These are phyloP conservation scores for Aphyosemion australe DNA, from an alignment of 2,113 vertebrate species.

Conservation along the genomic window DNA sequence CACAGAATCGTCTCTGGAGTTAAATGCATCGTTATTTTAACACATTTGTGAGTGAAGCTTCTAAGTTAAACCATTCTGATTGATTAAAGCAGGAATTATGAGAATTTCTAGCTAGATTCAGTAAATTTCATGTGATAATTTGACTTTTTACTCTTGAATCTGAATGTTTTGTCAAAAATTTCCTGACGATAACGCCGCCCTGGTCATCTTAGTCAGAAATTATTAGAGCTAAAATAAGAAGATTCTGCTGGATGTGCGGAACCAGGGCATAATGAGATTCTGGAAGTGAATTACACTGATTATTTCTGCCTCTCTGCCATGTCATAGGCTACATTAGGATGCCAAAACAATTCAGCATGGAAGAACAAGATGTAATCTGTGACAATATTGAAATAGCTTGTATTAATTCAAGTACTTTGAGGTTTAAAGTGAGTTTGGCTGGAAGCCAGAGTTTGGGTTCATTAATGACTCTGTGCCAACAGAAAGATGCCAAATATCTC, in stretches of 20 bases:
- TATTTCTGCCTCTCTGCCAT: constrained; percentile 53
- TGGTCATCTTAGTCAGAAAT: background rate
- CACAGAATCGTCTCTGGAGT: background rate
- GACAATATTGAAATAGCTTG: constrained; percentile 14
- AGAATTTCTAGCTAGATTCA: too few relatives aligned
- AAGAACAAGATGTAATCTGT: constrained; percentile 24
- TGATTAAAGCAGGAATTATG: too few relatives aligned
- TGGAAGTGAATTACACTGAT: constrained; percentile 54
- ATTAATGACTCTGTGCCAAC: background rate
- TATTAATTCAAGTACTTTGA: background rate
- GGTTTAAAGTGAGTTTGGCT: too few relatives aligned
- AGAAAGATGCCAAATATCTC: background rate
- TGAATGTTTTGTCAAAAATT: too few relatives aligned
- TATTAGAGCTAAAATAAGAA: background rate
- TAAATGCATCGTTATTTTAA: background rate
- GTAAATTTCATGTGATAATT: too few relatives aligned
- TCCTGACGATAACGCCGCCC: too few relatives aligned
- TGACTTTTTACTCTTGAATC: too few relatives aligned
- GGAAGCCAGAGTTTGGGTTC: background rate
- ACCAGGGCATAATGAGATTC: constrained; percentile 51
- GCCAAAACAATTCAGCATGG: constrained; percentile 59
- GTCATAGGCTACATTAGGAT: constrained; percentile 45
- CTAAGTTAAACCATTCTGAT: too few relatives aligned
- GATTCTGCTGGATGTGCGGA: constrained; percentile 34
- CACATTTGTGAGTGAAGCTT: too few relatives aligned